These are phyloP conservation scores for Scytalopus superciliaris DNA, from an alignment of 2,113 vertebrate species.

Conservation along the genomic window DNA sequence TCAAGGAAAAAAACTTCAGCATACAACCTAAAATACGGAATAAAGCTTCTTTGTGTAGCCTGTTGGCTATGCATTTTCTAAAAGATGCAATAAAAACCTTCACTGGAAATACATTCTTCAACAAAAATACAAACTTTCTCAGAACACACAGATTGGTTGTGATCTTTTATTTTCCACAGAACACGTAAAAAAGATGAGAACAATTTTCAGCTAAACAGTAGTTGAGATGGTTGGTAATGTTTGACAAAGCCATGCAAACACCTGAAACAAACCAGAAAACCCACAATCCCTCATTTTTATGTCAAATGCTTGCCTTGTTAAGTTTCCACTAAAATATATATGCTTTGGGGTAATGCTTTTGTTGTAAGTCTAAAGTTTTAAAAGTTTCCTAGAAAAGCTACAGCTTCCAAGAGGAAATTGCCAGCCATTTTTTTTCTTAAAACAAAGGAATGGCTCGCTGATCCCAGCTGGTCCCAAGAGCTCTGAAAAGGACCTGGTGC, in stretches of 20 bases:
- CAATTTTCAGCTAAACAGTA: background rate
- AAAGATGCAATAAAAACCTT: background rate
- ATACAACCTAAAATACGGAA: background rate
- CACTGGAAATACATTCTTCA: background rate
- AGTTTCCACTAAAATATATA: background rate
- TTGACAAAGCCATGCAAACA: background rate
- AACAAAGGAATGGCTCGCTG: background rate
- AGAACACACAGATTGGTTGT: background rate
- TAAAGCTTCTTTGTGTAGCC: background rate
- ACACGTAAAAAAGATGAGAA: background rate
- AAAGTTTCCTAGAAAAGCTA: background rate
- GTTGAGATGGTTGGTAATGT: background rate
- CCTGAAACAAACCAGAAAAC: background rate
- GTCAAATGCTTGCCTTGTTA: background rate
- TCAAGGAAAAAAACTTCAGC: background rate
- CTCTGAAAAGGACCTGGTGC: rapidly evolving
- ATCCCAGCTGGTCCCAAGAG: background rate
- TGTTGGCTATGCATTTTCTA: background rate
- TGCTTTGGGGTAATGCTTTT: background rate
- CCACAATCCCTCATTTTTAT: background rate
- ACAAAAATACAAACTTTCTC: background rate
- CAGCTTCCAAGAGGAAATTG: background rate
- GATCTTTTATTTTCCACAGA: background rate
- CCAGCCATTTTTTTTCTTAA: background rate
- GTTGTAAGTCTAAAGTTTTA: background rate